Base-by-base conservation (phyloP, 2,797 vertebrate genomes). In the Anguilla obscura region DNA sequence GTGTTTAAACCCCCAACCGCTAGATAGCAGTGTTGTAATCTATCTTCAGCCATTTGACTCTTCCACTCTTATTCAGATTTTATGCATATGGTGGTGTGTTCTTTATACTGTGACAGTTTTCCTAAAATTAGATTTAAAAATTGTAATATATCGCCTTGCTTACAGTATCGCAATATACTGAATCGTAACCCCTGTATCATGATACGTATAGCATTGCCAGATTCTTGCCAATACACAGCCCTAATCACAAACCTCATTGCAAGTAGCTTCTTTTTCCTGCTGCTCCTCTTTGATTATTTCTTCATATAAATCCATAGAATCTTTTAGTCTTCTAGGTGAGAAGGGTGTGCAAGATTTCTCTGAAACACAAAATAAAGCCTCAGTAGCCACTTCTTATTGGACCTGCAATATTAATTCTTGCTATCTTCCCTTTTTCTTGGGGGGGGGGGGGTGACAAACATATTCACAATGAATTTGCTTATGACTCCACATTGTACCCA, bases 231-330 rank as follows among this genome's bases (percentile, higher is more conserved):
- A 4, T 45, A 45, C 40, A 45, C 40, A 45, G 4, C 40, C 40
- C 40, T 45, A 45, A 45, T 45, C 40, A 45, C 94, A 92, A 90
- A 99, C 98, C 94, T 99, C 97, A 2, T 94, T 95, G 90, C 97
- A 97, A 6, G 96, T 96, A 0, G 97, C 93, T 87, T 98, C 97
- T 91, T 96, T 98, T 91, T 95, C 96, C 90, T 96, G 96, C 90
- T 96, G 96, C 93, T 99, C 98, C 94, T 99, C 97, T 88, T 97
- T 97, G 86, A 99, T 89, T 36, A 99, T 92, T 91, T 99, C 98
- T 94, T 99, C 98, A 93, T 98, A 99, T 48, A 99, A 96, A 93
- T 99, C 98, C 94, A 99, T 96, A 16, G 96, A 96, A 88, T 96
- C 97, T 91, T 92, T 95, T 40, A 95, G 88, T 36, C 91, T 94